Base-by-base conservation (phyloP, 2,888 invertebrate genomes). In the Gryllus longicercus region DNA sequence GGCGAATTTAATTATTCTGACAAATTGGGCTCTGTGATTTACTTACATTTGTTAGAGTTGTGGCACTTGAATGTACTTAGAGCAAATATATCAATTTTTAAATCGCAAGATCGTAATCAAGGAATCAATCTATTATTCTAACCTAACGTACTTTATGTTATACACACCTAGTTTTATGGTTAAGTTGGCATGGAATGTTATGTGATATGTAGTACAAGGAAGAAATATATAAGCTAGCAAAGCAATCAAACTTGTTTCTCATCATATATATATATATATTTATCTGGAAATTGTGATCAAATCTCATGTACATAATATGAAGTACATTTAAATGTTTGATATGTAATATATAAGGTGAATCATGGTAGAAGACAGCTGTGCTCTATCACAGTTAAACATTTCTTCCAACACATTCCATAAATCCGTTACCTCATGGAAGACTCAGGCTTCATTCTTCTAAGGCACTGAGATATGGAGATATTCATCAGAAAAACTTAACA, bases 251-350 rank as follows among this genome's bases (percentile, higher is more conserved):
- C 38, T 38, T 38, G 63, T 63, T 63, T 63, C 14, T 63, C n/a
- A 18, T 63, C 16, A n/a, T 63, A n/a, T 63, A 63, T 63, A n/a
- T 63, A n/a, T 63, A 63, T 63, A 63, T 63, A 63, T 63, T 63
- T 63, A 63, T 63, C 63, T 63, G 16, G 63, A 63, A 63, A 63
- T 63, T 63, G 63, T 63, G 63, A n/a, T 63, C 63, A 63, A 63
- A 63, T 63, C 63, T 63, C 63, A n/a, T 63, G 63, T 63, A 63
- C 63, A 63, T 63, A 8, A 18, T 63, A 63, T 63, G n/a, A 63
- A n/a, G 14, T 18, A 14, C 14, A 18, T 63, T 63, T 63, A n/a
- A 14, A 63, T 63, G n/a, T 63, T 63, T 63, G 63, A 63, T 63
- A 63, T 63, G 63, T 63, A n/a, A 63, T 63, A n/a, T 63, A 16